phyloP scores from a whole-genome alignment of 2,888 invertebrate genomes.

The Metellina segmentata region DNA sequence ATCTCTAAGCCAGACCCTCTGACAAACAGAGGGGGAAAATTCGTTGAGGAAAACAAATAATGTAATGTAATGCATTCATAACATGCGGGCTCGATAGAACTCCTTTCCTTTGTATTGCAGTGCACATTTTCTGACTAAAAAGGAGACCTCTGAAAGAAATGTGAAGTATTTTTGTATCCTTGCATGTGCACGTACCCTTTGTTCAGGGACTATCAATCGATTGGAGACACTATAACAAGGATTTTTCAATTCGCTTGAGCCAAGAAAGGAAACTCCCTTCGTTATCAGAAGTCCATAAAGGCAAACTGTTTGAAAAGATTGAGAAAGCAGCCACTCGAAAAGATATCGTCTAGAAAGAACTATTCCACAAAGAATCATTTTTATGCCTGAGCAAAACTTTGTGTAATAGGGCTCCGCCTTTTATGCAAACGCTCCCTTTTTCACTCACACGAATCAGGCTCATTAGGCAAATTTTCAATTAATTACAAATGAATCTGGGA shows the following conservation, averaged over 20 bases:
- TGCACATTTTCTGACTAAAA: constrained; percentile 32
- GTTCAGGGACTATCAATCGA: constrained; percentile 33
- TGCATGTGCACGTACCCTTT: constrained; percentile 36
- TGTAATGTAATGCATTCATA: constrained; percentile 49
- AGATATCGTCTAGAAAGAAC: constrained; percentile 18
- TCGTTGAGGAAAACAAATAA: constrained; percentile 35
- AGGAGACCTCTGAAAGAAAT: constrained; percentile 14
- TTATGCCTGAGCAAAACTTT: constrained; percentile 16
- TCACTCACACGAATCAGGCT: background rate
- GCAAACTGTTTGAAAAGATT: constrained; percentile 62
- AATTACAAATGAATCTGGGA: background rate
- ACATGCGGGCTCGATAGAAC: constrained; percentile 20
- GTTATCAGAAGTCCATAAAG: constrained; percentile 58
- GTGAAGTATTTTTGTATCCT: constrained; percentile 39
- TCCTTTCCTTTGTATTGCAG: background rate
- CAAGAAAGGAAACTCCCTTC: constrained; percentile 20
- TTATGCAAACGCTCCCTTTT: background rate
- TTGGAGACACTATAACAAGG: constrained; percentile 46
- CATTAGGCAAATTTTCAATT: background rate
- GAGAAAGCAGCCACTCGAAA: constrained; percentile 52
- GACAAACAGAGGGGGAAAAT: constrained; percentile 14
- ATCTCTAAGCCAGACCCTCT: constrained; percentile 13
- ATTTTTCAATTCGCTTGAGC: constrained; percentile 40
- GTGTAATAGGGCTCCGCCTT: background rate
- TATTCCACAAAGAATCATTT: constrained; percentile 41